These are phyloP conservation scores for Halcyon chelicuti DNA, from an alignment of 2,797 vertebrate genomes.

Conservation along the genomic window DNA sequence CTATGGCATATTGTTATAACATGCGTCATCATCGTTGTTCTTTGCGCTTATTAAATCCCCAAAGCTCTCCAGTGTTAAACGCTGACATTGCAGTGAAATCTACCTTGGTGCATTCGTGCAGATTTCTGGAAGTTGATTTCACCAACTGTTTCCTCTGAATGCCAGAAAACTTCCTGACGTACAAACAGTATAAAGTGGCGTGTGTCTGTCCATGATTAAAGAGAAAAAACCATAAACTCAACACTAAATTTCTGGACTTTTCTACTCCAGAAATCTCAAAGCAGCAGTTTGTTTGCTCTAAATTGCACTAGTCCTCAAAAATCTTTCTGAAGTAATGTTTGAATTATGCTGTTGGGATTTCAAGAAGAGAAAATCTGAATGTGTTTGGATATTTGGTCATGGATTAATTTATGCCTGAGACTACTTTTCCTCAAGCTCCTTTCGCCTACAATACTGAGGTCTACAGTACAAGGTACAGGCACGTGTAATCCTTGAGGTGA, in stretches of 20 bases:
- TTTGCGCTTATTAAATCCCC: accelerated
- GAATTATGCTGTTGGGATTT: background rate
- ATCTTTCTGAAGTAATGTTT: background rate
- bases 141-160: background rate
- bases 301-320: background rate
- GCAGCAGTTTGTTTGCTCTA: background rate
- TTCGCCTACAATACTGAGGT: background rate
- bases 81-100: background rate
- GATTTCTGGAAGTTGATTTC: background rate
- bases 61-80: background rate
- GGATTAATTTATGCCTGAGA: slow-evolving; percentile 7
- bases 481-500: background rate
- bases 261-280: background rate
- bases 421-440: background rate
- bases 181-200: background rate
- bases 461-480: background rate
- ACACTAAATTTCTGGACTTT: background rate
- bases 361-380: background rate
- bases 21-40: accelerated
- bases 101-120: background rate
- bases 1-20: background rate
- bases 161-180: background rate
- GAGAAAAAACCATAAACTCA: background rate
- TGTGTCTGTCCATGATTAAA: background rate
- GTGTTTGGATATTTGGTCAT: background rate